phyloP scores from a whole-genome alignment of 1,140 invertebrate species.

The Heliconius congener region DNA sequence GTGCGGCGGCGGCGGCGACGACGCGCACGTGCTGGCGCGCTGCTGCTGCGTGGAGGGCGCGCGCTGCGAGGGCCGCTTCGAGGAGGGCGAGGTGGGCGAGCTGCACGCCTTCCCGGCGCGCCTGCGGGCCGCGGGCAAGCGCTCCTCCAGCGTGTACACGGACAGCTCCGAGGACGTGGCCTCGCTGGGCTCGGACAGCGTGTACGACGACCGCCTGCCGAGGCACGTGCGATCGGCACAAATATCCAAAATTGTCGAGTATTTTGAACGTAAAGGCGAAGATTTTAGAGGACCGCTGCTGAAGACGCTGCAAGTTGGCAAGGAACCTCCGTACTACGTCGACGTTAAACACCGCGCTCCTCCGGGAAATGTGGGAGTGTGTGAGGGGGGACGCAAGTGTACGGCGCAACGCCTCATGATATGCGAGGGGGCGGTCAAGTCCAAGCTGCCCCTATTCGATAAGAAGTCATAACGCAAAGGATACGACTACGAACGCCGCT shows the following conservation, averaged over 20 bases:
- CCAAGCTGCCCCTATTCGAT: slow-evolving; percentile 92
- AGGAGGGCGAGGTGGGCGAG: slow-evolving; percentile 51
- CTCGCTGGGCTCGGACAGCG: slow-evolving; percentile 87
- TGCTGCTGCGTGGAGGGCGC: slow-evolving; percentile 56
- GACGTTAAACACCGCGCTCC: slow-evolving; percentile 60
- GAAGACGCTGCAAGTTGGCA: slow-evolving; percentile 42
- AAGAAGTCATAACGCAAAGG: slow-evolving; percentile 82
- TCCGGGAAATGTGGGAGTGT: slow-evolving; percentile 41
- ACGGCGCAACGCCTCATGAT: slow-evolving; percentile 83
- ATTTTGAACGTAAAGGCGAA: slow-evolving; percentile 89
- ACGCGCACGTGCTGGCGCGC: slow-evolving; percentile 60
- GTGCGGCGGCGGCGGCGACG: slow-evolving; percentile 47
- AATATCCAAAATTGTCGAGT: slow-evolving; percentile 93
- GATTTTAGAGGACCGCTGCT: slow-evolving; percentile 64
- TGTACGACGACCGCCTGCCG: slow-evolving; percentile 85
- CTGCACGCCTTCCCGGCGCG: slow-evolving; percentile 35
- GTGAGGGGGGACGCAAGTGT: slow-evolving; percentile 52
- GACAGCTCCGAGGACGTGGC: slow-evolving; percentile 93
- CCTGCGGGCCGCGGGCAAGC: slow-evolving; percentile 84
- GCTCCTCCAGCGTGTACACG: slow-evolving; percentile 91
- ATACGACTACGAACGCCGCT: slow-evolving; percentile 26
- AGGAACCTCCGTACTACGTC: slow-evolving; percentile 49
- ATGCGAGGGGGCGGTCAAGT: slow-evolving; percentile 91
- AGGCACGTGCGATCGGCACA: slow-evolving; percentile 83
- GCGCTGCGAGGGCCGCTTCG: slow-evolving; percentile 10